phyloP scores from a whole-genome alignment of 53 echinoderm and acorn worm genomes.

The Antedon mediterranea region DNA sequence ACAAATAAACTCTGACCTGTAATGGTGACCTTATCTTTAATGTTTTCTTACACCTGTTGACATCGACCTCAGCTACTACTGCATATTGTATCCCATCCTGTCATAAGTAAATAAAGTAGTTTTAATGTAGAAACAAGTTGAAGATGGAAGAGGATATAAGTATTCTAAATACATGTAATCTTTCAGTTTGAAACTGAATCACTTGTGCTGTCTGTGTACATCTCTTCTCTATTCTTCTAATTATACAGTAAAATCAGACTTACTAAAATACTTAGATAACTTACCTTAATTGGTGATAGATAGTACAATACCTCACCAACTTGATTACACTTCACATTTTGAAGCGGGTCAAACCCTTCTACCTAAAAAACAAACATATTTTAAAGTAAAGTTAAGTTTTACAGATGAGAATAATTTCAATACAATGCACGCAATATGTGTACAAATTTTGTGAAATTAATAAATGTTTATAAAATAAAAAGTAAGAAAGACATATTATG shows the following conservation, averaged over 20 bases:
- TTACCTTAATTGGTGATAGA: slow-evolving; percentile 24
- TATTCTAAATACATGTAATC: too few relatives aligned
- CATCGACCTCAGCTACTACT: slow-evolving; percentile 54
- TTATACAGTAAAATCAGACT: background rate
- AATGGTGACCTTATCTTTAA: slow-evolving; percentile 75
- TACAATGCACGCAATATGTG: too few relatives aligned
- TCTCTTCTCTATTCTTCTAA: background rate
- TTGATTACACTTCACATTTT: slow-evolving; percentile 27
- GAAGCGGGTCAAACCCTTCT: slow-evolving; percentile 54
- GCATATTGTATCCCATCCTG: slow-evolving; percentile 41
- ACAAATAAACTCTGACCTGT: slow-evolving; percentile 33
- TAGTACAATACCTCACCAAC: slow-evolving; percentile 42
- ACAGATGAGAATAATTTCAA: too few relatives aligned
- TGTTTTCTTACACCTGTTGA: slow-evolving; percentile 62
- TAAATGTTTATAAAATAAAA: too few relatives aligned
- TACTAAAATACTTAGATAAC: background rate
- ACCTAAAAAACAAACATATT: slow-evolving; percentile 12
- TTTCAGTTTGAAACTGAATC: too few relatives aligned
- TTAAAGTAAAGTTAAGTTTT: too few relatives aligned
- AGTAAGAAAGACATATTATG: too few relatives aligned
- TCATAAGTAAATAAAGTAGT: too few relatives aligned
- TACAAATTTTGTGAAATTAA: too few relatives aligned
- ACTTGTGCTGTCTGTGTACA: too few relatives aligned
- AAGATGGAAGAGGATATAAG: too few relatives aligned
- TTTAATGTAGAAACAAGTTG: too few relatives aligned